These are phyloP conservation scores for Thecocarcelia acutangulata DNA, from an alignment of 2,888 invertebrate genomes.

Conservation along the genomic window DNA sequence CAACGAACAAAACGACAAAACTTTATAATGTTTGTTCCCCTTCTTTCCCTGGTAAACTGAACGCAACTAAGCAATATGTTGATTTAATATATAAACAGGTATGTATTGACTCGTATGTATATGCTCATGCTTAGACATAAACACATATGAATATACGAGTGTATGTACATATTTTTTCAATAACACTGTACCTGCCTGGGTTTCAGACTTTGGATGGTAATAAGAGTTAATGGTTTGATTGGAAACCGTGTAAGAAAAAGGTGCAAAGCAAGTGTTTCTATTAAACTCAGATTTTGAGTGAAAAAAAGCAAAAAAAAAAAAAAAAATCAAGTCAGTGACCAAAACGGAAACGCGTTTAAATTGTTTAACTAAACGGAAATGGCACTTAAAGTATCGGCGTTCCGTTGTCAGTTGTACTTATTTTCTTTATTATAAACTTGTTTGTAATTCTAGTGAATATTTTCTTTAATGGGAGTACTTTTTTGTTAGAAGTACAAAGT, in stretches of 20 bases:
- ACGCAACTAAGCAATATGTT: not conserved
- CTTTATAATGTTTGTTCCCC: slow-evolving; percentile 13
- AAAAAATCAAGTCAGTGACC: slow-evolving; percentile 56
- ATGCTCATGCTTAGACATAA: too few species aligned
- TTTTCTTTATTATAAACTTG: not conserved
- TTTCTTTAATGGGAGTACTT: not conserved
- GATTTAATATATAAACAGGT: too few species aligned
- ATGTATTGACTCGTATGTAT: too few species aligned
- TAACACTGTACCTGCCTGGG: not conserved
- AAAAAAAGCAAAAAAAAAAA: slow-evolving; percentile 9
- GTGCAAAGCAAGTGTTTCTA: slow-evolving; percentile 22
- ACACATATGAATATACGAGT: slow-evolving; percentile 10
- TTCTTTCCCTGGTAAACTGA: not conserved
- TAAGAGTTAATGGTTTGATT: not conserved
- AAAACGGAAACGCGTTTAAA: slow-evolving; percentile 66
- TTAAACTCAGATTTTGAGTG: slow-evolving; percentile 35
- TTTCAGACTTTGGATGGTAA: not conserved
- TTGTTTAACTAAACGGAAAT: slow-evolving; percentile 66
- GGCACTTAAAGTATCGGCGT: slow-evolving; percentile 29
- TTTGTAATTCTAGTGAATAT: not conserved
- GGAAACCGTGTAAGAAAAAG: not conserved
- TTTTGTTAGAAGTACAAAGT: not conserved
- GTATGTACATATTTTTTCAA: not conserved
- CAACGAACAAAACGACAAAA: slow-evolving; percentile 26
- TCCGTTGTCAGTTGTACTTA: not conserved